Evolutionary conservation across 2,797 vertebrate species (phyloP).

Genomic region (Ctenopoma kingsleyae): DNA sequence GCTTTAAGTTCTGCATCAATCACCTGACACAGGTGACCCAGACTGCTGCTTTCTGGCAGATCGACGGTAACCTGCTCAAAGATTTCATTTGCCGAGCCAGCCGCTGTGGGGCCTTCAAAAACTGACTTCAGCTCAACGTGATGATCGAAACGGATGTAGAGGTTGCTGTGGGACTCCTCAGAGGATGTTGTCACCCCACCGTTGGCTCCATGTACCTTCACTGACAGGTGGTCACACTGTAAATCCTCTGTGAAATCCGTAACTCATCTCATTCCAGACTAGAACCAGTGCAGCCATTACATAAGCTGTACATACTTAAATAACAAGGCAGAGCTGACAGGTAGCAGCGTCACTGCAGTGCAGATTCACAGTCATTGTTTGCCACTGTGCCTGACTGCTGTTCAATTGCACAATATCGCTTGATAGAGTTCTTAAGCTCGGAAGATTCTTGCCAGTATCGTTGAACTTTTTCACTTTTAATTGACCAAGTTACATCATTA

Average conservation of each 20-base stretch:
- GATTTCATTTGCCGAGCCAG: slow-evolving; percentile 97
- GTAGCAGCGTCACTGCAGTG: slow-evolving; percentile 3
- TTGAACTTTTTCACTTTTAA: slow-evolving; percentile 36
- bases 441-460: slow-evolving; percentile 35
- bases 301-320: neutral
- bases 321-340: slow-evolving; percentile 4
- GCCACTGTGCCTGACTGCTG: slow-evolving; percentile 48
- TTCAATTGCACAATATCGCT: slow-evolving; percentile 10
- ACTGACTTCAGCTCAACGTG: slow-evolving; percentile 82
- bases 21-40: slow-evolving; percentile 98
- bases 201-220: neutral
- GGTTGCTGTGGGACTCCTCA: neutral
- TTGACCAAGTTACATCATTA: slow-evolving; percentile 46
- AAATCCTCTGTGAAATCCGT: slow-evolving; percentile 3
- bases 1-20: slow-evolving; percentile 98
- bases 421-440: slow-evolving; percentile 9
- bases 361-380: slow-evolving; percentile 12
- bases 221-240: neutral
- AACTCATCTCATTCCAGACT: slow-evolving; percentile 24
- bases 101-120: slow-evolving; percentile 98
- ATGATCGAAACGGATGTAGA: neutral
- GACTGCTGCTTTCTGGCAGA: slow-evolving; percentile 95
- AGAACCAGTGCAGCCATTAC: neutral
- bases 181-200: slow-evolving; percentile 4
- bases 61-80: slow-evolving; percentile 95